These are phyloP conservation scores for Coranthus polyacanthus DNA, from an alignment of 2,797 vertebrate genomes.

Conservation along the genomic window DNA sequence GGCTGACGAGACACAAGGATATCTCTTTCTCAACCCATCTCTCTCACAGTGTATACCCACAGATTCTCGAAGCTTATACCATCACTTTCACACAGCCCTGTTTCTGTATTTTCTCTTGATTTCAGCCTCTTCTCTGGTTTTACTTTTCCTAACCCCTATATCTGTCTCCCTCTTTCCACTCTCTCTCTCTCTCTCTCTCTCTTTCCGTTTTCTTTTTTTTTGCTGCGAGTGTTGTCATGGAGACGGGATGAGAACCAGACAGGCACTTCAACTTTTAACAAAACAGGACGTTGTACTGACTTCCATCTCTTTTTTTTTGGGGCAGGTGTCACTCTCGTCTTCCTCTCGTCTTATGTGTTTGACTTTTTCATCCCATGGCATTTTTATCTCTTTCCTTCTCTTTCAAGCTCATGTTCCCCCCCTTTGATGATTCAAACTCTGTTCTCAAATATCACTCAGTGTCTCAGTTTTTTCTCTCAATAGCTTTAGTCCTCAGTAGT, in stretches of 20 bases:
- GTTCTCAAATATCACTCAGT: background rate
- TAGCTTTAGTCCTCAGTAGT: too few species aligned
- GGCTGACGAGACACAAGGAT: constrained; percentile 15
- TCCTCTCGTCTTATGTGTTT: constrained; percentile 21
- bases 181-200: background rate
- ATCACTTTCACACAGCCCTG: background rate
- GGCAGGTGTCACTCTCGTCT: constrained; percentile 29
- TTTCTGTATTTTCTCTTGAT: constrained; percentile 2
- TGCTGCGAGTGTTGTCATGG: constrained; percentile 72
- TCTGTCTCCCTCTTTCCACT: constrained; percentile 7
- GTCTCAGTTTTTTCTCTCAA: background rate
- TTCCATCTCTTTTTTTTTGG: constrained; percentile 24
- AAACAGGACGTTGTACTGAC: constrained; percentile 29
- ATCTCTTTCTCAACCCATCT: constrained; percentile 28
- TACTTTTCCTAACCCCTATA: constrained; percentile 15
- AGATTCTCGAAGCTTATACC: background rate
- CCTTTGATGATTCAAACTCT: background rate
- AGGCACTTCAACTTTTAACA: constrained; percentile 67
- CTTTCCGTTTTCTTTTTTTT: constrained; percentile 19
- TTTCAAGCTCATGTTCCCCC: background rate
- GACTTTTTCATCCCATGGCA: background rate
- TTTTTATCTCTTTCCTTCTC: background rate
- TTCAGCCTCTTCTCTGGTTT: constrained; percentile 1
- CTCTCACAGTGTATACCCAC: background rate
- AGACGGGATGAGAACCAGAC: constrained; percentile 61